phyloP scores from a whole-genome alignment of 2,113 vertebrate species.

The Uropsilus gracilis region DNA sequence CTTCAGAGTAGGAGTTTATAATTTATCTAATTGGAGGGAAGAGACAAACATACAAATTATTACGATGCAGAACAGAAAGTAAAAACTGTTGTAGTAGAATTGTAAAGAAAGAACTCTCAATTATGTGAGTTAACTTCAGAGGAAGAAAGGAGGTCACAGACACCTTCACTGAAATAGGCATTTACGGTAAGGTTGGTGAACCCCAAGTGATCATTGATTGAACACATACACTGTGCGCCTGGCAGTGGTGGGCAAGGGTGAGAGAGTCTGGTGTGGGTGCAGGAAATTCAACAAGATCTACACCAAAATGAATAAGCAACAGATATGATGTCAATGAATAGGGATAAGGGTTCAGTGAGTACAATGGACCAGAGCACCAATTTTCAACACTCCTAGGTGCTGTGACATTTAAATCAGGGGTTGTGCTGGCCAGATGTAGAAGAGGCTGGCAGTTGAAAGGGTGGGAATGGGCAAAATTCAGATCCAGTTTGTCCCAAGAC shows the following conservation, averaged over 20 bases:
- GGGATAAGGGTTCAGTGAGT: background rate
- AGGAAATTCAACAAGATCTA: background rate
- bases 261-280: background rate
- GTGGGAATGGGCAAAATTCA: background rate
- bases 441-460: background rate
- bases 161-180: accelerated
- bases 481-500: background rate
- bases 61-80: background rate
- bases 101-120: background rate
- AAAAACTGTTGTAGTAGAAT: background rate
- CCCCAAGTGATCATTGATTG: accelerated
- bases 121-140: background rate
- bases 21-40: background rate
- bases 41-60: background rate
- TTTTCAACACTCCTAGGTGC: background rate
- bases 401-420: background rate
- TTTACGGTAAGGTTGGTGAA: background rate
- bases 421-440: background rate
- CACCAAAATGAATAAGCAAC: background rate
- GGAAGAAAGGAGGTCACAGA: background rate
- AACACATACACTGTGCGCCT: too few relatives aligned
- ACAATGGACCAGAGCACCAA: background rate
- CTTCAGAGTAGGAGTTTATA: background rate
- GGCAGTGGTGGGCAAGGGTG: background rate
- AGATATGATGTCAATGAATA: background rate